Percentiles rank a stretch among this genome's conserved stretches.
Conservation (phyloP, 1,140 invertebrate genomes). For the Drepana arcuata region DNA sequence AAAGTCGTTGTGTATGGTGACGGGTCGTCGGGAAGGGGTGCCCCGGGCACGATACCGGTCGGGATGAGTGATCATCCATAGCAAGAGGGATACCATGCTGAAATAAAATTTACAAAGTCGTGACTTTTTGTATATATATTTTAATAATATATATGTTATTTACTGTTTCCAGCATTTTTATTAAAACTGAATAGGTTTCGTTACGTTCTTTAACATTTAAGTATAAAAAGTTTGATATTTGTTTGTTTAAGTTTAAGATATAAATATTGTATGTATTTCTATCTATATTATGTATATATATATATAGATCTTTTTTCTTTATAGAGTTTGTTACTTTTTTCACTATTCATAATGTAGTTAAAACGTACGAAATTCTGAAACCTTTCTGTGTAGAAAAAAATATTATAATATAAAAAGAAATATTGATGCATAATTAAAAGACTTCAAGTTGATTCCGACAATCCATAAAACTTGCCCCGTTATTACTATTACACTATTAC, state of each 20-base stretch:
- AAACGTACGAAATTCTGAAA: too few species aligned
- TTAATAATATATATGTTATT: background rate
- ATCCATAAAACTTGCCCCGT: too few species aligned
- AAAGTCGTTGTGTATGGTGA: conserved; percentile 6
- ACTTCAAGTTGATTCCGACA: too few species aligned
- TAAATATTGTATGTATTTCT: too few species aligned
- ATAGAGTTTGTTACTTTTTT: too few species aligned
- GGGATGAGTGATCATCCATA: conserved; percentile 54
- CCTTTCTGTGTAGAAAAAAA: too few species aligned
- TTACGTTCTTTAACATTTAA: background rate
- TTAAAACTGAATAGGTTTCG: background rate
- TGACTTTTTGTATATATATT: background rate
- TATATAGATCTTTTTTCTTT: too few species aligned
- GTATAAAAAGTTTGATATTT: background rate
- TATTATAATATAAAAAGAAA: too few species aligned
- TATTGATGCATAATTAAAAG: too few species aligned
- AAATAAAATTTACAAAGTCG: background rate
- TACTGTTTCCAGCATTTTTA: background rate
- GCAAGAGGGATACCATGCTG: conserved; percentile 13
- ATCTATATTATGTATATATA: too few species aligned
- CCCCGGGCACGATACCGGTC: conserved; percentile 43
- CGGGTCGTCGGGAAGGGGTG: conserved; percentile 42
- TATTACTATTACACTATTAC: too few species aligned
- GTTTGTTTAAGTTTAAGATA: background rate
- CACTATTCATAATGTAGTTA: too few species aligned